phyloP scores from a whole-genome alignment of 2,888 invertebrate species.

The Parascotia fuliginaria region DNA sequence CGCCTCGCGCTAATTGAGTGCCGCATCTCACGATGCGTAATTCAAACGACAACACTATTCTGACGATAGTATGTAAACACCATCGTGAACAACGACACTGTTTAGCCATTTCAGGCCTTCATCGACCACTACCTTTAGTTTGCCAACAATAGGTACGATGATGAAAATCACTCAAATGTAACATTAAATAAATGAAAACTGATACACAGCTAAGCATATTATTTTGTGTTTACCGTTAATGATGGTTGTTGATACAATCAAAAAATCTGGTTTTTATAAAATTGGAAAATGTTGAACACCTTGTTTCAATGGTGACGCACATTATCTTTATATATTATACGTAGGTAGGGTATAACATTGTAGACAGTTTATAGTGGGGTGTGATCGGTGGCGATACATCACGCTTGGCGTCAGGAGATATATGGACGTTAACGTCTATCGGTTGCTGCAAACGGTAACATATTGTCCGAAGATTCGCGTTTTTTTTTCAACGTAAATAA shows the following conservation, averaged over 20 bases:
- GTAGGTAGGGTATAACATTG: constrained; percentile 47
- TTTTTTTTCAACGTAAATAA: constrained; percentile 49
- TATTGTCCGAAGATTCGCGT: constrained; percentile 39
- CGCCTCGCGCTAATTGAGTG: constrained; percentile 59
- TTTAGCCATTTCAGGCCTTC: constrained; percentile 34
- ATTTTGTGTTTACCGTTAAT: neutral
- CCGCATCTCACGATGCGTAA: constrained; percentile 45
- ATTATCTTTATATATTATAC: constrained; percentile 39
- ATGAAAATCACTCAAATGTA: neutral
- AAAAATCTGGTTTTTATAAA: neutral
- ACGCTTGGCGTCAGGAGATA: constrained; percentile 64
- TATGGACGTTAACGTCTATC: constrained; percentile 66
- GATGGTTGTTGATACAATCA: constrained; percentile 1
- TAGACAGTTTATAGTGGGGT: constrained; percentile 60
- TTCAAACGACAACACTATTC: constrained; percentile 40
- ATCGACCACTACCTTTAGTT: constrained; percentile 28
- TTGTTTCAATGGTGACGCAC: constrained; percentile 6
- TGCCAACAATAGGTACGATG: constrained; percentile 21
- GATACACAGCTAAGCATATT: neutral
- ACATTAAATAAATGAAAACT: neutral
- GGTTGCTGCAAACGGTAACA: constrained; percentile 54
- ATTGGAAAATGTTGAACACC: neutral
- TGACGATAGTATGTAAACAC: constrained; percentile 51
- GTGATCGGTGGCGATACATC: constrained; percentile 67
- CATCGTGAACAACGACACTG: constrained; percentile 49